phyloP scores from a whole-genome alignment of 2,888 invertebrate species.

The Hermodice carunculata region DNA sequence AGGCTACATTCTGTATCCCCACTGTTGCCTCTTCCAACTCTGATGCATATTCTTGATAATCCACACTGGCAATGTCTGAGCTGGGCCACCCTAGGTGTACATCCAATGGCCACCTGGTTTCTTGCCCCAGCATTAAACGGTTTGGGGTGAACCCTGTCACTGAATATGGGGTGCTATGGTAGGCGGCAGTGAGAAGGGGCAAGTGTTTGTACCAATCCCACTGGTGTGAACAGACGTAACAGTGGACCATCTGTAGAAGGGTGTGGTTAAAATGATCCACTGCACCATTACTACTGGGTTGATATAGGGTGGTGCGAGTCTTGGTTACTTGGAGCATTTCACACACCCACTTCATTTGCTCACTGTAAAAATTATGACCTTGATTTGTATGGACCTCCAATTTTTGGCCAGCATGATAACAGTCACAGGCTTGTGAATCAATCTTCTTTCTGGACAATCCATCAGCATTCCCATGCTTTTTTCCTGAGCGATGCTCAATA shows the following conservation, averaged over 20 bases:
- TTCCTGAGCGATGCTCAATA: not conserved
- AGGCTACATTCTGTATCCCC: too few species aligned
- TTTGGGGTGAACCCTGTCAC: conserved; percentile 41
- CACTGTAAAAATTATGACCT: not conserved
- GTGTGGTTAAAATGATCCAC: too few species aligned
- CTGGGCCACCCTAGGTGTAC: too few species aligned
- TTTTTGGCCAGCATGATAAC: too few species aligned
- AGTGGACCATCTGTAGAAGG: too few species aligned
- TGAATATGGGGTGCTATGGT: conserved; percentile 37
- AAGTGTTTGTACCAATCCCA: conserved; percentile 49
- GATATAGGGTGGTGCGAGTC: not conserved
- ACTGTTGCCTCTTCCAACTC: too few species aligned
- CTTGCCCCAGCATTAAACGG: conserved; percentile 25
- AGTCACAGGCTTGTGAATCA: too few species aligned
- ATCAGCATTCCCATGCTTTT: not conserved
- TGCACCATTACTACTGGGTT: not conserved
- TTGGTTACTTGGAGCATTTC: not conserved
- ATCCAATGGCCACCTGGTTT: conserved; percentile 36
- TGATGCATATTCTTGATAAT: too few species aligned
- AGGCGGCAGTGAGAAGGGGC: conserved; percentile 41
- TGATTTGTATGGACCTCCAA: conserved; percentile 6
- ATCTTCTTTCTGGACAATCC: not conserved
- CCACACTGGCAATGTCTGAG: too few species aligned
- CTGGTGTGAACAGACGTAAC: conserved; percentile 33
- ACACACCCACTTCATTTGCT: not conserved